A percentile compares a stretch with the other conserved stretches of the same genome.
Evolutionary conservation across 2,797 vertebrate species (phyloP).

Genomic region (Notamacropus eugenii): DNA sequence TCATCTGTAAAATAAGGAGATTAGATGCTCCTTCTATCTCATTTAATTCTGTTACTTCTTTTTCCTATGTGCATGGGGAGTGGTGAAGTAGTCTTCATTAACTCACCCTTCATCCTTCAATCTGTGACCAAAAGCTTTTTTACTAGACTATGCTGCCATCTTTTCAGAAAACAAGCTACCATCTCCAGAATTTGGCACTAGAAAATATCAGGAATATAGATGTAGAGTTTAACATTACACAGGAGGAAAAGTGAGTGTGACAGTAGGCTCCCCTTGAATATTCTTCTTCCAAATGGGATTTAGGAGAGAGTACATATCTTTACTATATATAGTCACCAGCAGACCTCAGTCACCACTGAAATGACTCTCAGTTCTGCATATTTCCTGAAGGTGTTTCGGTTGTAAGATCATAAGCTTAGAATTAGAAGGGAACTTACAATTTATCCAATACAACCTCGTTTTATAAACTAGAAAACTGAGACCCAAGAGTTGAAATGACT

Average conservation of each 20-base stretch:
- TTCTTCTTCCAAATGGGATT: conserved; percentile 6
- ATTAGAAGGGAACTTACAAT: not conserved
- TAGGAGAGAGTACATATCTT: not conserved
- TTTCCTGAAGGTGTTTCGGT: not conserved
- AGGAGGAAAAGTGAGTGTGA: conserved; percentile 6
- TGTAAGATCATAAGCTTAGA: conserved; percentile 4
- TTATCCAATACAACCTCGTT: not conserved
- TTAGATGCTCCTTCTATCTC: not conserved
- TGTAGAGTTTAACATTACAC: conserved; percentile 9
- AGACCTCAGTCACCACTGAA: not conserved
- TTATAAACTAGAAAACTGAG: not conserved
- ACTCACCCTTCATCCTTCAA: not conserved
- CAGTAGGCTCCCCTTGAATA: not conserved
- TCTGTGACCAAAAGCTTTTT: not conserved
- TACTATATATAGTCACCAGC: not conserved
- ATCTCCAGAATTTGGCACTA: not conserved
- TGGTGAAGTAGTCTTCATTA: not conserved
- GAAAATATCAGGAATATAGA: not conserved
- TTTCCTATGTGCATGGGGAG: not conserved
- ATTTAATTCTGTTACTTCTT: not conserved
- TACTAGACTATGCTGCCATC: not conserved
- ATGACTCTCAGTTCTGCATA: not conserved
- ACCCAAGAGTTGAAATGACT: not conserved
- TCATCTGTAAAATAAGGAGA: not conserved
- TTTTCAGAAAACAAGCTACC: conserved; percentile 13